Evolutionary conservation across 2,113 vertebrate species (phyloP), one percentile per base, ranked within the genome.

Genomic region (Oryzias woworae): DNA sequence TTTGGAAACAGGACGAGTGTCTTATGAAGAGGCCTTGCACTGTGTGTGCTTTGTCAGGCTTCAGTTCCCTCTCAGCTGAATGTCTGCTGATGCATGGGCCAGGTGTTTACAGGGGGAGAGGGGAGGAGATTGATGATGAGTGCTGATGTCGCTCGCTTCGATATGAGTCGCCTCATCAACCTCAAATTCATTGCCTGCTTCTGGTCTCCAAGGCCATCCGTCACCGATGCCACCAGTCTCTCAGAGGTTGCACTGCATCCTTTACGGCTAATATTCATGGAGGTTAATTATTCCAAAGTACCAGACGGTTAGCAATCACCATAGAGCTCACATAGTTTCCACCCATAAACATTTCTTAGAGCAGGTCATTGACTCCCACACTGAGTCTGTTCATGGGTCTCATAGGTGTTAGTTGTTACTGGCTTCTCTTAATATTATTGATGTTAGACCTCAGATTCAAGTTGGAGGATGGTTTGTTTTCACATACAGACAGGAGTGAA

Each of bases 151-250:
- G 73, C 84, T 68, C 77, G 78, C 85, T 83, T 78, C 84, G 82
- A 90, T 92, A 90, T 90, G 89, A 91, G 85, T 87, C 89, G 90
- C 86, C 87, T 92, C 90, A 92, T 93, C 91, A 92, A 91, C 87
- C 86, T 87, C 86, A 78, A 90, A 90, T 89, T 88, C 87, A 84
- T 87, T 85, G 85, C 78, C 80, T 78, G 85, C 81, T 80, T 73
- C 83, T 69, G 75, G 85, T 78, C 85, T 78, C 69, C 76, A 54
- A 81, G 73, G 28, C 85, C 81, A 92, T 92, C 79, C 69, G 82
- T 92, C 90, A 90, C 64, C 50, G 83, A 69, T 26, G 73, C 75
- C 69, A 52, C 56, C 80, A 54, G 55, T 81, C 82, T 78, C 75
- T 83, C 77, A 85, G 74, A 71, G 82, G 78, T 83, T 88, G 84